Percentiles rank a stretch among this genome's conserved stretches.
Evolutionary conservation across 2,797 vertebrate species (phyloP).

Genomic region (Brachyrhaphis roseni): DNA sequence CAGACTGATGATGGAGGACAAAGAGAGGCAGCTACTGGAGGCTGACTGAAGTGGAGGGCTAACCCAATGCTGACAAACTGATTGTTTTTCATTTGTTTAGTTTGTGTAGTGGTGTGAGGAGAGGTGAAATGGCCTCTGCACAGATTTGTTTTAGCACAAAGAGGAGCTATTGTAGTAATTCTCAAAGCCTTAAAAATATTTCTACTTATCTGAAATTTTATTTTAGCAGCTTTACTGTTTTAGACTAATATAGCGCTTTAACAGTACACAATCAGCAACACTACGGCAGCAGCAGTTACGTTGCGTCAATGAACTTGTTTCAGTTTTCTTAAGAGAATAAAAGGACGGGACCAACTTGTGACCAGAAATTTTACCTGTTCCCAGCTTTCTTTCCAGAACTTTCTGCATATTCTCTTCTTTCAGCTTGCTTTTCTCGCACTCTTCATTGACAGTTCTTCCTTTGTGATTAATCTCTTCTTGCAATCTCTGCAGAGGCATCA

Average conservation of each 20-base stretch:
- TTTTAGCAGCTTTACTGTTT: slow-evolving; percentile 67
- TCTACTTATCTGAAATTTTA: slow-evolving; percentile 58
- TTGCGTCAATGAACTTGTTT: slow-evolving; percentile 43
- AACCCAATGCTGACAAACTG: slow-evolving; percentile 76
- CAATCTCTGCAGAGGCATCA: slow-evolving; percentile 47
- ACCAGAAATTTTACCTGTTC: slow-evolving; percentile 53
- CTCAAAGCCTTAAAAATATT: slow-evolving; percentile 75
- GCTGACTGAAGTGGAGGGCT: slow-evolving; percentile 68
- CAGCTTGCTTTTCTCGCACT: slow-evolving; percentile 3
- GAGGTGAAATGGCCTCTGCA: slow-evolving; percentile 49
- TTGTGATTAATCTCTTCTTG: slow-evolving; percentile 30
- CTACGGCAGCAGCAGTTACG: slow-evolving; percentile 54
- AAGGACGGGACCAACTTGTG: slow-evolving; percentile 76
- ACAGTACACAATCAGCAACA: slow-evolving; percentile 60
- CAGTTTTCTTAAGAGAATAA: slow-evolving; percentile 54
- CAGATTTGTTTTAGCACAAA: slow-evolving; percentile 64
- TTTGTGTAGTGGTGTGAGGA: slow-evolving; percentile 58
- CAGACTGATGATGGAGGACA: slow-evolving; percentile 15
- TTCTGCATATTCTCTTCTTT: slow-evolving; percentile 18
- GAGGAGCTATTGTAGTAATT: slow-evolving; percentile 72
- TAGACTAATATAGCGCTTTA: slow-evolving; percentile 70
- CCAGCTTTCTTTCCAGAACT: slow-evolving; percentile 36
- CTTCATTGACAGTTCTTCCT: slow-evolving; percentile 1
- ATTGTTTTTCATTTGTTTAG: slow-evolving; percentile 64
- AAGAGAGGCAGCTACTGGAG: slow-evolving; percentile 45